A percentile compares a stretch with the other conserved stretches of the same genome.
Conservation (phyloP, 2,888 invertebrate genomes). For the Caenorhabditis macrosperma region DNA sequence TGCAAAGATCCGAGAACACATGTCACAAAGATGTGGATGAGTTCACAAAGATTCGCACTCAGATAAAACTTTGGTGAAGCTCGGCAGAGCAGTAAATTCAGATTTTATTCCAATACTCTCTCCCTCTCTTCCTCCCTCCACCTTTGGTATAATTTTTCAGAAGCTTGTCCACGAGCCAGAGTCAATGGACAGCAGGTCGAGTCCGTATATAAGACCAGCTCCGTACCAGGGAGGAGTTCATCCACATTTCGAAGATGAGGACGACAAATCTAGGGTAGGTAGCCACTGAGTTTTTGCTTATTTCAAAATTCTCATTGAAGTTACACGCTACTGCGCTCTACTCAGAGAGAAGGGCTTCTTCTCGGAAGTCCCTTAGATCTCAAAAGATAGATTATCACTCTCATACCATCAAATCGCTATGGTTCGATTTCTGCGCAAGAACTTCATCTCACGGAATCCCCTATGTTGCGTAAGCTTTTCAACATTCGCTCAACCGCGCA, state of each 20-base stretch:
- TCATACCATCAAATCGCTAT: conserved; percentile 59
- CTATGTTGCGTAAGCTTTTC: conserved; percentile 68
- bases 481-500: too few species aligned
- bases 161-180: conserved; percentile 56
- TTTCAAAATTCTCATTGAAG: neutral
- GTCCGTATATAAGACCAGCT: conserved; percentile 43
- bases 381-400: conserved; percentile 56
- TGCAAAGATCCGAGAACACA: neutral
- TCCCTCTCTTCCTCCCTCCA: too few species aligned
- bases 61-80: conserved; percentile 25
- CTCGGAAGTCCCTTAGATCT: conserved; percentile 60
- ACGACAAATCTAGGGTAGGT: conserved; percentile 41
- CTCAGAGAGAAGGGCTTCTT: conserved; percentile 57
- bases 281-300: neutral
- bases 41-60: conserved; percentile 27
- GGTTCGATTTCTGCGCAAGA: conserved; percentile 78
- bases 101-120: neutral
- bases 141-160: too few species aligned
- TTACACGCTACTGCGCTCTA: conserved; percentile 50
- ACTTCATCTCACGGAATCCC: conserved; percentile 79
- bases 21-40: neutral
- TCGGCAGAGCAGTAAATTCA: neutral
- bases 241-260: conserved; percentile 55
- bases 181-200: conserved; percentile 39
- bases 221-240: conserved; percentile 46